Percentiles rank a stretch among this genome's conserved stretches.
Evolutionary conservation across 1,140 invertebrate genomes (phyloP).

Genomic region (Hestina assimilis): DNA sequence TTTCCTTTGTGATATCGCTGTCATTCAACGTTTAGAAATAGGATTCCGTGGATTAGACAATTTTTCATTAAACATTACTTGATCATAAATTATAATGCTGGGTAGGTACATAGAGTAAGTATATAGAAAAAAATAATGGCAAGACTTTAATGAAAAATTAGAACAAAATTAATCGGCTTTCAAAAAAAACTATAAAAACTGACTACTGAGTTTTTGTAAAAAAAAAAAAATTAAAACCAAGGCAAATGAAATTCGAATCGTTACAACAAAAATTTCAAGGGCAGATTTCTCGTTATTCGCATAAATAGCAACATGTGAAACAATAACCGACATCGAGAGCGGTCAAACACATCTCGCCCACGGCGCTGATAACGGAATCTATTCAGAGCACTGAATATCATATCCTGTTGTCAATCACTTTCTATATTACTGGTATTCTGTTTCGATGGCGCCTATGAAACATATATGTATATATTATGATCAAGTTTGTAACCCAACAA

Average conservation of each 20-base stretch:
- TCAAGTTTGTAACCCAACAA: not conserved
- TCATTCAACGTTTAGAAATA: constrained; percentile 16
- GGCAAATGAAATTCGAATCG: no score
- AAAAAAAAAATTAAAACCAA: no score
- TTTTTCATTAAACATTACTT: not conserved
- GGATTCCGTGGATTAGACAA: constrained; percentile 8
- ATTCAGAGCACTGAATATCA: not conserved
- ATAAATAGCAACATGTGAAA: not conserved
- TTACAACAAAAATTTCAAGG: no score
- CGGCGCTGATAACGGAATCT: not conserved
- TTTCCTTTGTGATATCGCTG: constrained; percentile 21
- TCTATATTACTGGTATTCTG: not conserved
- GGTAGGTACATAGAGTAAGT: no score
- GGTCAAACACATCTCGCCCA: not conserved
- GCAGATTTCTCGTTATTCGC: no score
- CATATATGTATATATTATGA: no score
- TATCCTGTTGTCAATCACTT: not conserved
- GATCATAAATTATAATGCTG: no score
- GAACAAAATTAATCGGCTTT: no score
- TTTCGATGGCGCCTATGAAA: not conserved
- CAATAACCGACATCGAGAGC: not conserved
- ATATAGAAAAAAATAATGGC: no score
- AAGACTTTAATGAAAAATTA: no score
- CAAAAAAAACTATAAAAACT: no score
- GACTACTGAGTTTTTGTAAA: no score